Base-by-base conservation (phyloP, 2,888 invertebrate species). In the Iselma pallidipennis region DNA sequence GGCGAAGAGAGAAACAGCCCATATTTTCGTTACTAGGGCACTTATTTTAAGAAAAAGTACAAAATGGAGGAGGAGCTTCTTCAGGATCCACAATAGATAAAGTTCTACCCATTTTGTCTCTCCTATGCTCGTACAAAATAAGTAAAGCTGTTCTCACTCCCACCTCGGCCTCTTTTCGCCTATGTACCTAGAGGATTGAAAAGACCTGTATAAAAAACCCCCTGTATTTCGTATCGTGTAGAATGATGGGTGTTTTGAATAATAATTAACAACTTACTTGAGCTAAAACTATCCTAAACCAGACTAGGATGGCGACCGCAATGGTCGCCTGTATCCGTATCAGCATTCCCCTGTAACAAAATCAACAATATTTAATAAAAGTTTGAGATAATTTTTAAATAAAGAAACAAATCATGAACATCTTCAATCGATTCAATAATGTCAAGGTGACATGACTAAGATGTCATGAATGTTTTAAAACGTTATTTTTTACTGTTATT, bases 251-350 rank as follows among this genome's bases (percentile, higher is more conserved):
- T 45, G 23, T 21, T 42, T 54, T 54, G 4, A 33, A 29, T 14
- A 16, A 7, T 37, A 19, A 10, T 48, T 48, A 56, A 28, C 10
- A 31, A 73, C 85, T 84, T 84, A 90, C 89, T 87, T 89, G 86
- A 75, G 87, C 83, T 82, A 82, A 72, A 84, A 85, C 83, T 79
- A 84, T 83, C 76, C 85, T 84, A 76, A 83, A 79, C 78, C 84
- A 83, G 77, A 84, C 84, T 78, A 89, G 80, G 70, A 84, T 83
- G 86, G 86, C 89, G 88, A 87, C 88, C 88, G 84, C 81, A 54
- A 87, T 81, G 87, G 88, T 82, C 89, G 88, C 86, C 87, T 85
- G 82, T 85, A 87, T 85, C 86, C 89, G 86, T 86, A 89, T 88
- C 86, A 89, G 85, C 90, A 90, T 90, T 83, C 87, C 80, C 85